phyloP scores from a whole-genome alignment of 1,140 invertebrate genomes.

The Calycopis cecrops region DNA sequence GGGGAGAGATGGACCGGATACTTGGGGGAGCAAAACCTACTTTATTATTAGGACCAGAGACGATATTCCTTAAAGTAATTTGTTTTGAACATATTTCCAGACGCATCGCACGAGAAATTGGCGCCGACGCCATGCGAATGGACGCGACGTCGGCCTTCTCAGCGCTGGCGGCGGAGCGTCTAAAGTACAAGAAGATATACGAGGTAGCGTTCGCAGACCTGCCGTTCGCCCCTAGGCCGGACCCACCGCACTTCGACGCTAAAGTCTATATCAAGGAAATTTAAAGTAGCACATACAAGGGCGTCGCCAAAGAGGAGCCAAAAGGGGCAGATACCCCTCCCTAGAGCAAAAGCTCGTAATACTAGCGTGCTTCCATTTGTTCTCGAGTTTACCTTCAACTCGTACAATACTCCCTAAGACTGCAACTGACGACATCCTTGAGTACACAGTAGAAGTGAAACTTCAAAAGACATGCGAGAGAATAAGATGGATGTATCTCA shows the following conservation, averaged over 20 bases:
- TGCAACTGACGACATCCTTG: no score
- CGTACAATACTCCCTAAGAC: no score
- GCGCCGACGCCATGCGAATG: slow-evolving; percentile 69
- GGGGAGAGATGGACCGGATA: no score
- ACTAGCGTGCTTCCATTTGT: no score
- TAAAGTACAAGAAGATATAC: slow-evolving; percentile 79
- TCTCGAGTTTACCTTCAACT: no score
- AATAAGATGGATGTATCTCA: no score
- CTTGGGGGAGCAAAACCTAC: no score
- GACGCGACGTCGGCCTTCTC: slow-evolving; percentile 81
- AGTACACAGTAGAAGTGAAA: not conserved
- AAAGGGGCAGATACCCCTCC: no score
- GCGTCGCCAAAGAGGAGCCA: no score
- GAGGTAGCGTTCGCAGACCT: slow-evolving; percentile 76
- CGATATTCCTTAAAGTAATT: not conserved
- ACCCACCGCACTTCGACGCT: slow-evolving; percentile 51
- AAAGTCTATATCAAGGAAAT: slow-evolving; percentile 59
- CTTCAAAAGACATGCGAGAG: no score
- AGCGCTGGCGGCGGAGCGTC: slow-evolving; percentile 76
- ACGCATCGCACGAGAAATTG: slow-evolving; percentile 74
- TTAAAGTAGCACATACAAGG: slow-evolving; percentile 27
- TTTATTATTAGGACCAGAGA: not conserved
- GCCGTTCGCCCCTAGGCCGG: slow-evolving; percentile 51
- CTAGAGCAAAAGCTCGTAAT: no score
- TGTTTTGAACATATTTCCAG: slow-evolving; percentile 65